These are phyloP conservation scores for Gryllus bimaculatus DNA, from an alignment of 1,140 invertebrate genomes.

Conservation along the genomic window DNA sequence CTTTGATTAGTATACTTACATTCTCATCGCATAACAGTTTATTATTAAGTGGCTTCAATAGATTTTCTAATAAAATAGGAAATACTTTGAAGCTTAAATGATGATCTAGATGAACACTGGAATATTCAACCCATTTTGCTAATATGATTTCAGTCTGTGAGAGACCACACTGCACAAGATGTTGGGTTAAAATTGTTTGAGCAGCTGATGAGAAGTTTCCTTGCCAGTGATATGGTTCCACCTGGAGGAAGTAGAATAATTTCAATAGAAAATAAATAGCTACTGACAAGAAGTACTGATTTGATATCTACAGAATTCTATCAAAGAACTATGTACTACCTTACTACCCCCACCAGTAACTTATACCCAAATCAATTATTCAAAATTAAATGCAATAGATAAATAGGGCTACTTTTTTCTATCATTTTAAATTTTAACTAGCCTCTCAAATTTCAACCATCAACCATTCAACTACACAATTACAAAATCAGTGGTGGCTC, in stretches of 20 bases:
- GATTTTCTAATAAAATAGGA: constrained; percentile 50
- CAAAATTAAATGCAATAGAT: too few relatives aligned
- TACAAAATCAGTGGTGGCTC: too few relatives aligned
- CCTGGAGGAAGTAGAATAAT: constrained; percentile 31
- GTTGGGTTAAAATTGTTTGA: constrained; percentile 77
- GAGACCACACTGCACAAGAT: constrained; percentile 83
- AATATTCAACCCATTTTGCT: constrained; percentile 66
- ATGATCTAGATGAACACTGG: constrained; percentile 61
- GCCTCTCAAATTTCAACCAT: not conserved
- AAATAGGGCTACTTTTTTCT: too few relatives aligned
- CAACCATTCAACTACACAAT: not conserved
- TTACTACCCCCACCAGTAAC: too few relatives aligned
- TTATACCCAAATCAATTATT: too few relatives aligned
- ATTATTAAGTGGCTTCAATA: constrained; percentile 53
- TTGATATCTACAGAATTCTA: too few relatives aligned
- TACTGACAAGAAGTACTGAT: too few relatives aligned
- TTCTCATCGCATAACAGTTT: constrained; percentile 57
- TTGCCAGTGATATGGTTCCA: constrained; percentile 72
- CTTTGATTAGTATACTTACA: constrained; percentile 23
- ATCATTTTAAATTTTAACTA: not conserved
- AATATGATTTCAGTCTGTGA: constrained; percentile 51
- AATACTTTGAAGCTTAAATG: constrained; percentile 66
- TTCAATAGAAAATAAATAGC: too few relatives aligned
- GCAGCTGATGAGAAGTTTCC: constrained; percentile 74
- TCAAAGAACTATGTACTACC: too few relatives aligned